Evolutionary conservation across 2,113 vertebrate genomes (phyloP).

Genomic region (Ciconia stormi): DNA sequence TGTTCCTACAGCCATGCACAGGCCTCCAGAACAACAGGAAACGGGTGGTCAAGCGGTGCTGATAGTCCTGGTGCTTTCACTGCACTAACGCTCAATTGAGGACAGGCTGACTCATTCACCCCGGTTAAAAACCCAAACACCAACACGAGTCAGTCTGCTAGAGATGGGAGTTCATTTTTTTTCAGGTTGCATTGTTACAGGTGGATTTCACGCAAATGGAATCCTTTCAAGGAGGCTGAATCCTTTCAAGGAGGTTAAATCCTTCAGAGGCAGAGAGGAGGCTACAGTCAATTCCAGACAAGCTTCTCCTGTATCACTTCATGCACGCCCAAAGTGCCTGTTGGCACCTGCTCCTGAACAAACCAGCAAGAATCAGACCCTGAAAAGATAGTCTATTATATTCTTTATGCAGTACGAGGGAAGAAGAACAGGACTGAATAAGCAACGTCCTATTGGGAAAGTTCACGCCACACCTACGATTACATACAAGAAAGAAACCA

Average conservation of each 20-base stretch:
- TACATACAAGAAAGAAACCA: not conserved
- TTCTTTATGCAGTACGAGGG: not conserved
- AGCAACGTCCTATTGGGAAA: not conserved
- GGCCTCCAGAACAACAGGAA: not conserved
- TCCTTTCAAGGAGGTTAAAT: not conserved
- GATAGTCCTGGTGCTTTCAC: not conserved
- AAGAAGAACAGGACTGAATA: not conserved
- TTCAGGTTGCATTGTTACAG: not conserved
- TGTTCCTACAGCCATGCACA: not conserved
- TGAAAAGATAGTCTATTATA: not conserved
- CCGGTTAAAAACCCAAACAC: not conserved
- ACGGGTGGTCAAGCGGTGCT: fast-evolving
- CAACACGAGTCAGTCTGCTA: not conserved
- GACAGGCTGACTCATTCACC: not conserved
- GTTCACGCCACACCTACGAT: not conserved
- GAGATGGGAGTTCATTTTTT: not conserved
- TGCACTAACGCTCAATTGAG: not conserved
- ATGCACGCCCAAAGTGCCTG: not conserved
- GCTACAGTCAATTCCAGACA: not conserved
- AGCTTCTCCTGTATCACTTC: not conserved
- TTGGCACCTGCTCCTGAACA: not conserved
- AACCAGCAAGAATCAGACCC: not conserved
- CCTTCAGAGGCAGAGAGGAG: not conserved
- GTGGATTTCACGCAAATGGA: not conserved
- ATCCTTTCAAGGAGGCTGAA: not conserved